Base-by-base conservation (phyloP, 2,113 vertebrate genomes). In the Dolichotis patagonum region DNA sequence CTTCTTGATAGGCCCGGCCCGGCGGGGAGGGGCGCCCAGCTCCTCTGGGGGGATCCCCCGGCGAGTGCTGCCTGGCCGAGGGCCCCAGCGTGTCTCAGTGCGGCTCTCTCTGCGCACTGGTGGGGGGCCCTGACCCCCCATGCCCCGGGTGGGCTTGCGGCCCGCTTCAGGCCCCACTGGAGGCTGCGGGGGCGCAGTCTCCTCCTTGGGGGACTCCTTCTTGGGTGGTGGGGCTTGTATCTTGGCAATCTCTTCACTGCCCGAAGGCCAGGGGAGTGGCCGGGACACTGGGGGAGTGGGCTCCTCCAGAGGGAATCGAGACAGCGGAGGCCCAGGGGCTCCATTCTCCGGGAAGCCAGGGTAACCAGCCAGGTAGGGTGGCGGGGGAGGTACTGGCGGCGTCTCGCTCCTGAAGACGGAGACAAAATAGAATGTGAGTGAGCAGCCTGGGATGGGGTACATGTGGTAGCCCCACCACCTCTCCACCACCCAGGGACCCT, bases 51-150 rank as follows among this genome's bases (percentile, higher is more conserved):
- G 96, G 13, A 96, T 58, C 6, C 96, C 98, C 75, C 85, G 98
- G 71, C 94, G 97, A 94, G 98, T 99, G 97, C 98, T 99, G 92
- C 99, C 99, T 28, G 99, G 99, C 8, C 99, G 98, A 30, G 99
- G 99, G 7, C 99, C 99, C 99, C 99, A 99, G 67, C 99, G 99
- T 3, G 99, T 99, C 95, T 99, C 99, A 0, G 99, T 99, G 97
- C 99, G 99, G 97, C 99, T 99, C 78, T 99, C 99, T 26, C 99
- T 99, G 8, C 99, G 98, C 7, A 97, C 97, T 97, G 98, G 99
- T 82, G 98, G 98, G 97, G 96, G 95, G 0, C 96, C 98, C n/a
- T 97, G 98, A 85, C 96, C 90, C 63, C 91, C 96, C 46, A 65
- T 86, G 60, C 71, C 98, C 67, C 71, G 96, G 54, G 16, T 32